Conservation (phyloP, 2,888 invertebrate species). For the Plemyria rubiginata region DNA sequence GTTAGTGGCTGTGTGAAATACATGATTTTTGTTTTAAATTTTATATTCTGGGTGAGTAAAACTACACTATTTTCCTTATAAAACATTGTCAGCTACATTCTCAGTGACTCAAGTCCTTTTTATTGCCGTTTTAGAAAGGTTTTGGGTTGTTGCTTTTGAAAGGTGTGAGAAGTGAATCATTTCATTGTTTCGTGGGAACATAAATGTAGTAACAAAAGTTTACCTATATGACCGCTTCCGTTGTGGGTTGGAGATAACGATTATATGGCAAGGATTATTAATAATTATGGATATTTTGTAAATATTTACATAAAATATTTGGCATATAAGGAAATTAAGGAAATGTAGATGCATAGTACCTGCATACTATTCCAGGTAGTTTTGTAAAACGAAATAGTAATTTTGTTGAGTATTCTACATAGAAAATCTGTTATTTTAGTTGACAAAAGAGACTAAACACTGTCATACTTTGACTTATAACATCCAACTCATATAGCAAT, state of each 20-base stretch:
- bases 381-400: no score
- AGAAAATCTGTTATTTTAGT: no score
- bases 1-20: constrained; percentile 96
- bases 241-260: constrained; percentile 34
- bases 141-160: constrained; percentile 3
- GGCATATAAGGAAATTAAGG: no score
- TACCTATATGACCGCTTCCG: constrained; percentile 29
- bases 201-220: constrained; percentile 9
- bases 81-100: neutral
- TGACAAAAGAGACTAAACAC: no score
- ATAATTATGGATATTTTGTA: no score
- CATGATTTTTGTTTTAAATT: constrained; percentile 94
- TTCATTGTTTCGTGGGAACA: constrained; percentile 40
- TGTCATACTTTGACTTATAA: no score
- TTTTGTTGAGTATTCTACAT: no score
- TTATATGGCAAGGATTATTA: neutral
- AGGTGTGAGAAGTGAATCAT: constrained; percentile 46
- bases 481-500: no score
- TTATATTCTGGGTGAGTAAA: constrained; percentile 93
- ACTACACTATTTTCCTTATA: neutral
- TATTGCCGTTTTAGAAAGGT: constrained; percentile 10
- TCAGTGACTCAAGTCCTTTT: neutral
- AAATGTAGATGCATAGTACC: no score
- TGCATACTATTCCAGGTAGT: no score
- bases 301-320: no score